phyloP scores from a whole-genome alignment of 2,797 vertebrate species.

The Cephalopachus bancanus region DNA sequence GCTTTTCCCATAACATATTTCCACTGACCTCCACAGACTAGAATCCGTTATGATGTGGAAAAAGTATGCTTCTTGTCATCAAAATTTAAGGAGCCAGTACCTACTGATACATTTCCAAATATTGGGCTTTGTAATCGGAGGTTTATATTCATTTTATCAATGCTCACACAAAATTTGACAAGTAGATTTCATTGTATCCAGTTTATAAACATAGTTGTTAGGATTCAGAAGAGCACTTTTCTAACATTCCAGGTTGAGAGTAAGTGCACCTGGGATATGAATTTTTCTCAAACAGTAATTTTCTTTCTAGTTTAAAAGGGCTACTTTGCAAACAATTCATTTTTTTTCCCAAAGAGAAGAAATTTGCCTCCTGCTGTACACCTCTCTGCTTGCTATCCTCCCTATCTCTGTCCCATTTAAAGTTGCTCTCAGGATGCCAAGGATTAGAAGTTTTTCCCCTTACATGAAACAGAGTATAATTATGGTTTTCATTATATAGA shows the following conservation, averaged over 20 bases:
- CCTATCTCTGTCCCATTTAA: neutral
- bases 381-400: neutral
- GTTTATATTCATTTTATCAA: neutral
- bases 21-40: neutral
- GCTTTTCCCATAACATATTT: neutral
- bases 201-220: slow-evolving; percentile 18
- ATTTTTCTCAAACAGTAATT: neutral
- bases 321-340: neutral
- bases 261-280: neutral
- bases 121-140: neutral
- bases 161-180: slow-evolving; percentile 26
- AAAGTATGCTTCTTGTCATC: neutral
- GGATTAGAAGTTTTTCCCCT: slow-evolving; percentile 42
- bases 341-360: neutral
- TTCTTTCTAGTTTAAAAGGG: neutral
- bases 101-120: neutral
- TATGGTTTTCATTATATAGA: slow-evolving; percentile 48
- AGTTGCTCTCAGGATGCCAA: neutral
- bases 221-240: neutral
- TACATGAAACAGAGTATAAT: slow-evolving; percentile 6
- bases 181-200: neutral
- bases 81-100: neutral
- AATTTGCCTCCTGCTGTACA: neutral
- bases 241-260: neutral
- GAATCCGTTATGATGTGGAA: neutral